Evolutionary conservation across 1,140 invertebrate species (phyloP), one percentile per base, ranked within the genome.

Genomic region (Drosophila pachea): DNA sequence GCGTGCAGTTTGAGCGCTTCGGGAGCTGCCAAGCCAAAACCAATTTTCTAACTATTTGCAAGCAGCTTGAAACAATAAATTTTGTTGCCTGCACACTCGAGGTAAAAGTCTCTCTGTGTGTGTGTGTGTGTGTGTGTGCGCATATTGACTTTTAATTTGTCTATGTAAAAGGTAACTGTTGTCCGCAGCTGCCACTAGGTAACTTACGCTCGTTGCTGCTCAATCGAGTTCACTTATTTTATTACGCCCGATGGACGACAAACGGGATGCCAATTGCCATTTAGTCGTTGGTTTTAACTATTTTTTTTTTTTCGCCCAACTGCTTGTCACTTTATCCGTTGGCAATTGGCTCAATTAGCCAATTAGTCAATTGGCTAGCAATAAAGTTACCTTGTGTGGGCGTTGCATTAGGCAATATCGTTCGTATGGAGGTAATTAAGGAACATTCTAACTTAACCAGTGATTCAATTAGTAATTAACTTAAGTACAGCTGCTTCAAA

Each of bases 101-200:
- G 4, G 48, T 50, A 31, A 43, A 53, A 22, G 45, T 9, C 32
- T 40, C 9, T 49, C 2, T 48, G 11, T 31, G 0, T 60, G 32
- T 59, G 7, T 32, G 42, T 59, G 32, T 35, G 16, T 60, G 2
- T 47, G 32, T 42, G 16, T 54, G 64, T 61, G 49, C 36, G 11
- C 36, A 36, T 81, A 81, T 81, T 81, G 78, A 81, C 77, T 81
- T 81, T 70, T 75, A 81, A 81, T 81, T 81, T 81, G 68, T 64
- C 62, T 58, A 56, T 61, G 62, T 47, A 47, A 40, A 61, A 62
- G 58, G 48, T 36, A 61, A 68, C 40, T 54, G 49, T 38, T 71
- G 56, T 55, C 38, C 52, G 32, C 45, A 43, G 50, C 16, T 68
- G 68, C 33, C 65, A 68, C 22, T 45, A 33, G 50, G 43, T 68